Evolutionary conservation across 1,140 invertebrate species (phyloP), one percentile per base, ranked within the genome.

Genomic region (Zaprionus inermis): DNA sequence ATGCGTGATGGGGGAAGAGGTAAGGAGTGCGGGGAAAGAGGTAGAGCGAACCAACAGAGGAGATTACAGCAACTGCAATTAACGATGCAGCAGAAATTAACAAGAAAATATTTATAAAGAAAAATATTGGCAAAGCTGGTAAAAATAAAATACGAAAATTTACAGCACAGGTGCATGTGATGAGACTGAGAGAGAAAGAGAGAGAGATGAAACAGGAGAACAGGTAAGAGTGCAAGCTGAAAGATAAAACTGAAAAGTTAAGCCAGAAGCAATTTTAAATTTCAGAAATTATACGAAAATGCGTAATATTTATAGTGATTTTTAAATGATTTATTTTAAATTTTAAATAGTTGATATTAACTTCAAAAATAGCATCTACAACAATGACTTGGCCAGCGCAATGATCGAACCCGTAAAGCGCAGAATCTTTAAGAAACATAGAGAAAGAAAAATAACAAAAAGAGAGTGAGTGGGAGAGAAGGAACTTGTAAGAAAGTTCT

Each of bases 381-480:
- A 46, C 0, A 90, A 61, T 0, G 86, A 91, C 64, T 79, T 91
- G n/a, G 75, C 86, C 61, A 91, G 46, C 2, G 90, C 86, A 72
- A 91, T 89, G 5, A 91, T 22, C 6, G 90, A 91, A 7, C 90
- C 90, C 0, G 90, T 91, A 44, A 91, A 91, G 6, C 90, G 81
- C 10, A 91, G 44, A 32, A 91, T 91, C 90, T 91, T 22, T 0
- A 51, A 24, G 30, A 32, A 41, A 59, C 22, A 9, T 24, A 18
- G 44, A 22, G 6, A 32, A 34, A 28, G 24, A 7, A 0, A 4
- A n/a, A n/a, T 1, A 0, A 7, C 7, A 14, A 1, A 20, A 5
- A 34, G 32, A 32, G 28, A 14, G 3, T 6, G 7, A 32, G 4
- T 4, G 7, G 4, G 10, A 56, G 10, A 2, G 38, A 16, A 7